phyloP scores from a whole-genome alignment of 1,140 invertebrate species.

The Phortica variegata region DNA sequence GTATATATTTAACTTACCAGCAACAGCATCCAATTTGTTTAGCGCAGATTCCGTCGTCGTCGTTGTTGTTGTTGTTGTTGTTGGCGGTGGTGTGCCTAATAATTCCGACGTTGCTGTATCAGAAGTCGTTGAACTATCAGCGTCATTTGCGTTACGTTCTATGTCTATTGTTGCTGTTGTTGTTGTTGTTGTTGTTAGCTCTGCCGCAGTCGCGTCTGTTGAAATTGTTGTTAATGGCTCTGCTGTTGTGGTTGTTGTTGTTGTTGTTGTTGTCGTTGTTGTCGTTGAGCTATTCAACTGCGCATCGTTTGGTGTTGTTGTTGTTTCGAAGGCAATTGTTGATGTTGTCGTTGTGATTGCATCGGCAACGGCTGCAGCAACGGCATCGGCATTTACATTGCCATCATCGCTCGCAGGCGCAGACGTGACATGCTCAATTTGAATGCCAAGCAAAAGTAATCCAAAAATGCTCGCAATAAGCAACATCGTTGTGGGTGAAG shows the following conservation, averaged over 20 bases:
- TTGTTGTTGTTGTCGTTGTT: slow-evolving; percentile 7
- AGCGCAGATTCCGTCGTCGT: too few species aligned
- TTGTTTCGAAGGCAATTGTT: slow-evolving; percentile 31
- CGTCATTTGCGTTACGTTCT: slow-evolving; percentile 33
- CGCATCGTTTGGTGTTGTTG: slow-evolving; percentile 7
- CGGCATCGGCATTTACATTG: background rate
- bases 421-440: slow-evolving; percentile 45
- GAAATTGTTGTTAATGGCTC: background rate
- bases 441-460: slow-evolving; percentile 47
- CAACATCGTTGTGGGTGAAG: slow-evolving; percentile 21
- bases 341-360: slow-evolving; percentile 15
- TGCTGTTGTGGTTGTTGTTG: slow-evolving; percentile 11
- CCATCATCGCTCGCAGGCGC: slow-evolving; percentile 48
- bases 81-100: too few species aligned
- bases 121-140: slow-evolving; percentile 47
- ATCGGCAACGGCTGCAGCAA: slow-evolving; percentile 10
- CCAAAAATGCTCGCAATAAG: slow-evolving; percentile 37
- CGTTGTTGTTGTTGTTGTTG: slow-evolving; percentile 19
- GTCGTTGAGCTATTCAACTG: too few species aligned
- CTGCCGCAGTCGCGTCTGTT: background rate
- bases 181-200: slow-evolving; percentile 11
- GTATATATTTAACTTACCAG: slow-evolving; percentile 35
- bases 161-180: slow-evolving; percentile 30
- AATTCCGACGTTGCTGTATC: too few species aligned
- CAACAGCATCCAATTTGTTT: slow-evolving; percentile 41